Evolutionary conservation across 2,797 vertebrate species (phyloP).

Genomic region (Hypotaenidia okinawae): DNA sequence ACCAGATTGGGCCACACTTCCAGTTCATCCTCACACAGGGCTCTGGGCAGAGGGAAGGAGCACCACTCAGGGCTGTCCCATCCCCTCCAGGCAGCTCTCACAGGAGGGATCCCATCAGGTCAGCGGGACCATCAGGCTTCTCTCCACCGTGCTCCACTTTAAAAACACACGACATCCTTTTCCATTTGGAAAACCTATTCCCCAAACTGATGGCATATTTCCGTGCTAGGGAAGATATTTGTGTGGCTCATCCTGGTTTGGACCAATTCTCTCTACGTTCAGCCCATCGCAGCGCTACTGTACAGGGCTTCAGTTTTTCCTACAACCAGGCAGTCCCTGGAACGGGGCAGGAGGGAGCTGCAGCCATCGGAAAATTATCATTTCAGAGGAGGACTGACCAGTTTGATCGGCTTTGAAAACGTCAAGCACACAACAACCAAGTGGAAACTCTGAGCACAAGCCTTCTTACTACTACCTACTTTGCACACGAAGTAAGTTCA

Average conservation of each 20-base stretch:
- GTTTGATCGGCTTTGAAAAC: neutral
- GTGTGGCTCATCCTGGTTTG: neutral
- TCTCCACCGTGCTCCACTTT: neutral
- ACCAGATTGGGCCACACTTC: fast-evolving
- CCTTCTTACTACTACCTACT: neutral
- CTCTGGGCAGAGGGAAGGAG: neutral
- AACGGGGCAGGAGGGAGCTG: neutral
- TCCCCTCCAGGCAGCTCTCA: neutral
- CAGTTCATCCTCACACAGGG: neutral
- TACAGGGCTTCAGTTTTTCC: conserved; percentile 29
- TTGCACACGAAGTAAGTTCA: no score
- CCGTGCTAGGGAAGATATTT: neutral
- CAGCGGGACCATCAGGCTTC: neutral
- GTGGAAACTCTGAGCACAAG: neutral
- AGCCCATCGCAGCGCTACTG: neutral
- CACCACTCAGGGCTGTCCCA: neutral
- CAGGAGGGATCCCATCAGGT: neutral
- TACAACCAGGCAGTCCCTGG: neutral
- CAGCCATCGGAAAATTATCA: neutral
- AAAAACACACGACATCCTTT: neutral
- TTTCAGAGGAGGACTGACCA: neutral
- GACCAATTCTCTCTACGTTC: neutral
- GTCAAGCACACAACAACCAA: neutral
- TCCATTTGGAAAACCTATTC: conserved; percentile 8
- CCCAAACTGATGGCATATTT: neutral